Base-by-base conservation (phyloP, 2,888 invertebrate species). In the Blera fallax region DNA sequence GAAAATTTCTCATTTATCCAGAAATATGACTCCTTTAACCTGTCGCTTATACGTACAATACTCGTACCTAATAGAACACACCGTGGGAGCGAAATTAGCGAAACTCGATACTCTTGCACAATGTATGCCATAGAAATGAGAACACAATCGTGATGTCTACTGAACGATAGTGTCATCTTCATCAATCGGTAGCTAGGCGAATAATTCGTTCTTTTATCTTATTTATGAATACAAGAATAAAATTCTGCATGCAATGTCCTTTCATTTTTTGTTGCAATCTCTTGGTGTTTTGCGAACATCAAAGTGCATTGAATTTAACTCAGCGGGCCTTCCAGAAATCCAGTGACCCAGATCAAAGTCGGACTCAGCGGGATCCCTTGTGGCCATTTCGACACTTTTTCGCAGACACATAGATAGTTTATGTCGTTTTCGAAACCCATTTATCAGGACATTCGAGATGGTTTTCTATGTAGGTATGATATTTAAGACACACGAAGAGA, bases 331-430 rank as follows among this genome's bases (percentile, higher is more conserved):
- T 88, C 88, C 87, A 88, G 84, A 60, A 83, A 88, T 52, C 58
- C 48, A 40, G 60, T 82, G 76, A 62, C 70, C 74, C 27, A 89
- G 89, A 90, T 90, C 89, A 88, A 87, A 89, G 89, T 73, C 82
- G 87, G 78, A 84, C 89, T 78, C 91, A 80, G 88, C 89, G 88
- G 89, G 89, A 88, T 88, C 87, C 87, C 87, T 89, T 88, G 89
- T 90, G 89, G 88, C 89, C 88, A 88, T 89, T 90, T 90, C 90
- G 90, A 89, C 90, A 90, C 90, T 77, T 85, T 84, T 85, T 85
- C 81, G 85, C 85, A 85, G 85, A 10, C 78, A 70, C 69, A 74
- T 21, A 52, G 52, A 85, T 85, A 81, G 76, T 85, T 85, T 85
- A 85, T 85, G 85, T 81, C 56, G 70, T 77, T 79, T 78, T 48